Evolutionary conservation across 2,113 vertebrate species (phyloP), one percentile per base, ranked within the genome.

Genomic region (Entomyzon cyanotis): DNA sequence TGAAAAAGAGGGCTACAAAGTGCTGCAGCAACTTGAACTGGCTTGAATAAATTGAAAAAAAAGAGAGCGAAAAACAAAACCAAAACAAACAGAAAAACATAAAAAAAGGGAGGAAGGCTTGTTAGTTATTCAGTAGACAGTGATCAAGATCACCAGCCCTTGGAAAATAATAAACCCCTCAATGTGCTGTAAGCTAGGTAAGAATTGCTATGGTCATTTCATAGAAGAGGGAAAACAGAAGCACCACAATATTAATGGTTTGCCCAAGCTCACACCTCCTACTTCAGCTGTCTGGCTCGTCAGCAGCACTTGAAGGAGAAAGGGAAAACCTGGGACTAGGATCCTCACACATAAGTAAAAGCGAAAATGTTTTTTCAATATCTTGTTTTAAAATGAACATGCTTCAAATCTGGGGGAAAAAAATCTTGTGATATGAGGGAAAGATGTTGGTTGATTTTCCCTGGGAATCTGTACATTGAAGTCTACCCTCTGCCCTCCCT

Each of bases 191-290:
- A 65, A 63, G 30, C 62, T 50, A 44, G 46, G 44, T 58, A 53
- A 73, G 58, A 46, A 77, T 60, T 63, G 44, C 59, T 67, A 9
- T 5, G 22, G 13, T 52, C 56, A 88, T 85, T 90, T 63, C n/a
- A 81, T 20, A 50, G 42, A 67, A 76, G 78, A 91, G 17, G 39
- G 42, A 44, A 96, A 93, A 77, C 70, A 95, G 75, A 88, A 93
- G 82, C 39, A 84, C 22, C 15, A 23, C 33, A 52, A 49, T 77
- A 78, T 93, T 81, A 86, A 86, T 70, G 27, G 39, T 47, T 87
- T 83, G 59, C 55, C 62, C 79, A 88, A 70, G 42, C 67, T 93
- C 71, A 91, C 82, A 91, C 42, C 59, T 85, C 42, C 71, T 85
- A 20, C 84, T 84, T 93, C 83, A 96, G 56, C 42, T 78, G 30